These are phyloP conservation scores for Lysandra bellargus DNA, from an alignment of 2,888 invertebrate genomes.

Conservation along the genomic window DNA sequence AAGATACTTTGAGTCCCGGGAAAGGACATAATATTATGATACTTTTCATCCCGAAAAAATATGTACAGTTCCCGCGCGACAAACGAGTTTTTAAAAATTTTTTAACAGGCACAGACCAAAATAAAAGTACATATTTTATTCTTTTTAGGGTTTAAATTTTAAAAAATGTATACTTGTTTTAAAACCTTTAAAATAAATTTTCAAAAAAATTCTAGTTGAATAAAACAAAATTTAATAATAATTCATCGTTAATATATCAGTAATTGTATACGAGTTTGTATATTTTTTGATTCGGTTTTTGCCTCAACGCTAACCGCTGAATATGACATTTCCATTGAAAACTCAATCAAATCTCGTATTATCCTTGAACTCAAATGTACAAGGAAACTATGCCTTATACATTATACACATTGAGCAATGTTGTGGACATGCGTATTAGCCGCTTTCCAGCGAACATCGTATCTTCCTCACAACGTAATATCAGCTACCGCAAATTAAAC, in stretches of 20 bases:
- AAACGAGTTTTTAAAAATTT: too few relatives aligned
- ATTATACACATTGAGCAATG: slow-evolving; percentile 67
- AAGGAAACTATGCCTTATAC: slow-evolving; percentile 75
- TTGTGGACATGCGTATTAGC: slow-evolving; percentile 80
- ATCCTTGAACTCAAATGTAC: slow-evolving; percentile 79
- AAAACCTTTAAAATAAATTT: not conserved
- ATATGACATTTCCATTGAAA: slow-evolving; percentile 37
- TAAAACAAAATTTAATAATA: too few relatives aligned
- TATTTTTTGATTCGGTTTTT: not conserved
- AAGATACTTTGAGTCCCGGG: too few relatives aligned
- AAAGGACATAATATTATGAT: too few relatives aligned
- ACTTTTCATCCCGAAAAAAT: too few relatives aligned
- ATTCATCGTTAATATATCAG: too few relatives aligned
- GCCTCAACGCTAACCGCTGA: not conserved
- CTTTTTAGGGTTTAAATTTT: too few relatives aligned
- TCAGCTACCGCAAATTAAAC: slow-evolving; percentile 49
- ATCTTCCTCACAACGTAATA: slow-evolving; percentile 66
- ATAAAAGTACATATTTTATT: too few relatives aligned
- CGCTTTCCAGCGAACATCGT: slow-evolving; percentile 72
- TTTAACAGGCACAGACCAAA: not conserved
- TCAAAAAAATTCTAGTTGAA: too few relatives aligned
- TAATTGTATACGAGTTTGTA: not conserved
- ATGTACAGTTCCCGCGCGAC: not conserved
- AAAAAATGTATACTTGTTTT: too few relatives aligned
- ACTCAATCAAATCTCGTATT: slow-evolving; percentile 68